Base-by-base conservation (phyloP, 2,888 invertebrate genomes). In the Sarcophaga rosellei region DNA sequence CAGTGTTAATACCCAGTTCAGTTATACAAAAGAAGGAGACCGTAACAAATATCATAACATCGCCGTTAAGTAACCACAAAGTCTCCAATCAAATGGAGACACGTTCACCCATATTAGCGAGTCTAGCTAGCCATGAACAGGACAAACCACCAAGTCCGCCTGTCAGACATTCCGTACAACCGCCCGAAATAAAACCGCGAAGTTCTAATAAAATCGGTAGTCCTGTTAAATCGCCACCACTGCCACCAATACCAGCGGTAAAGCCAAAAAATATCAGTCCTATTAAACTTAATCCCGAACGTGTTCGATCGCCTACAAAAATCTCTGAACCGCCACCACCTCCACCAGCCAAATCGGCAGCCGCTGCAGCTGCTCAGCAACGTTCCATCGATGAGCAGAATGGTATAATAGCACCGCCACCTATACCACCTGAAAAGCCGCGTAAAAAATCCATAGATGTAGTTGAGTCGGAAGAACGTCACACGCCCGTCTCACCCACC, bases 1-100 rank as follows among this genome's bases (percentile, higher is more conserved):
- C 94, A 0, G 94, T 94, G 47, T 90, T 94, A 23, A 94, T 93
- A 72, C 93, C 94, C 79, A 94, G 93, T 81, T 93, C 92, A 85
- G 92, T 90, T 78, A 90, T 91, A 76, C 91, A 91, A 86, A 88
- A 90, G 75, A 92, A 92, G 53, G 90, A 91, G 73, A 88, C 88
- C 72, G 87, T 87, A 45, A 69, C 57, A 17, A 53, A 53, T 53
- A 17, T 17, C 0, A 53, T 53, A 47, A 77, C 81, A 21, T 85
- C 86, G 6, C 87, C 88, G 3, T 70, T 85, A 11, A 78, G 66
- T 57, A 88, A 89, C 83, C 88, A 88, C 72, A 89, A 88, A 63
- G 80, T 81, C 20, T 77, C 17, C 47, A 84, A 85, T 44, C 77
- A 78, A 76, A 88, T 90, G 75, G 88, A 88, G 75, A 62, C 87